Conservation (phyloP, 2,888 invertebrate species). For the Amiota communis region DNA sequence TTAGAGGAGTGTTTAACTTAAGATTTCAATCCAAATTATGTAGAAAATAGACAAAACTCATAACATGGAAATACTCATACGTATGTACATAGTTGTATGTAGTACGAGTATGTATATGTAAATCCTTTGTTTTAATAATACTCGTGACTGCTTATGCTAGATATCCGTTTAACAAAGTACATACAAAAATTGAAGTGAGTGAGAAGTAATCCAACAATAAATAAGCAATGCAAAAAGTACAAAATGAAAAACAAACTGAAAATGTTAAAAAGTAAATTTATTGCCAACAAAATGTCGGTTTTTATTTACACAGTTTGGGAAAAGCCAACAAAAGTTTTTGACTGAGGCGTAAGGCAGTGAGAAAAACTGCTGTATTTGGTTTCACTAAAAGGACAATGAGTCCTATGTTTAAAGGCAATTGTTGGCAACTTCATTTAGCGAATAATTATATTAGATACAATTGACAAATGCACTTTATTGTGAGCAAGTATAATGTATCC, state of each 20-base stretch:
- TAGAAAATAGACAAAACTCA: too few relatives aligned
- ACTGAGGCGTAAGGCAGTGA: not conserved
- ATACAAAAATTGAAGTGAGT: too few relatives aligned
- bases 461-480: constrained; percentile 20
- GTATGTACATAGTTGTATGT: too few relatives aligned
- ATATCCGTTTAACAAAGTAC: too few relatives aligned
- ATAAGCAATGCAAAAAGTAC: constrained; percentile 5
- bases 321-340: not conserved
- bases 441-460: constrained; percentile 27
- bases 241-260: constrained; percentile 20
- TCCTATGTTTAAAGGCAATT: too few relatives aligned
- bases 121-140: too few relatives aligned
- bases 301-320: constrained; percentile 12
- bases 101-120: too few relatives aligned
- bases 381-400: constrained; percentile 6
- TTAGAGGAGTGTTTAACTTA: too few relatives aligned
- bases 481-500: not conserved
- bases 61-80: too few relatives aligned
- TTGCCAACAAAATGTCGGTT: constrained; percentile 29
- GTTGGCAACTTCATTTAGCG: constrained; percentile 15
- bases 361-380: not conserved
- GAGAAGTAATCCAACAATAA: not conserved
- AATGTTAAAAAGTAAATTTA: constrained; percentile 26
- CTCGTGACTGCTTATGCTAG: too few relatives aligned
- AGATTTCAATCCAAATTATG: too few relatives aligned